phyloP scores from a whole-genome alignment of 2,113 vertebrate species.

The Muscicapa adusta region DNA sequence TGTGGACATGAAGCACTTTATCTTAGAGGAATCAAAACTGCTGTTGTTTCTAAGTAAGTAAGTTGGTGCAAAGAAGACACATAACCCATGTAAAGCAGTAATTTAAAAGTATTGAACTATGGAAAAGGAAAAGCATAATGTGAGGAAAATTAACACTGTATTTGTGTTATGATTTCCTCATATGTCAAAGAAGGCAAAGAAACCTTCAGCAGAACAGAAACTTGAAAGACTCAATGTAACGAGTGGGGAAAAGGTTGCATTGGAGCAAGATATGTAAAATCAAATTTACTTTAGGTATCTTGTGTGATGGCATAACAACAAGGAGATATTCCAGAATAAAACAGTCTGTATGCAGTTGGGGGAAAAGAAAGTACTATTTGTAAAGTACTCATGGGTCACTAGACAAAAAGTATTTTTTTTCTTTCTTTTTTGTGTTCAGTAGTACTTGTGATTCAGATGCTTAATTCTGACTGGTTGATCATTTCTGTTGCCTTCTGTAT shows the following conservation, averaged over 20 bases:
- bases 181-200: not conserved
- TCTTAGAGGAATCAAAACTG: not conserved
- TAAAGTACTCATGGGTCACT: not conserved
- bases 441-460: not conserved
- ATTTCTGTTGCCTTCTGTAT: not conserved
- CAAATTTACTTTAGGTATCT: not conserved
- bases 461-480: not conserved
- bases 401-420: not conserved
- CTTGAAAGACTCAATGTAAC: not conserved
- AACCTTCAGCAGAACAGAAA: not conserved
- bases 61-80: not conserved
- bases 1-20: not conserved
- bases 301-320: rapidly evolving
- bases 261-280: not conserved
- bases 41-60: not conserved
- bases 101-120: not conserved
- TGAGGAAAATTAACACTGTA: not conserved
- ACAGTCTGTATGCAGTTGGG: not conserved
- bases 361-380: rapidly evolving
- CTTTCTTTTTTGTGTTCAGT: not conserved
- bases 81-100: not conserved
- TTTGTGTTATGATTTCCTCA: not conserved
- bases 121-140: not conserved
- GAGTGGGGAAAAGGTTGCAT: not conserved
- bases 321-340: not conserved